These are phyloP conservation scores for Cinclus mexicanus DNA, from an alignment of 2,113 vertebrate species.

Conservation along the genomic window DNA sequence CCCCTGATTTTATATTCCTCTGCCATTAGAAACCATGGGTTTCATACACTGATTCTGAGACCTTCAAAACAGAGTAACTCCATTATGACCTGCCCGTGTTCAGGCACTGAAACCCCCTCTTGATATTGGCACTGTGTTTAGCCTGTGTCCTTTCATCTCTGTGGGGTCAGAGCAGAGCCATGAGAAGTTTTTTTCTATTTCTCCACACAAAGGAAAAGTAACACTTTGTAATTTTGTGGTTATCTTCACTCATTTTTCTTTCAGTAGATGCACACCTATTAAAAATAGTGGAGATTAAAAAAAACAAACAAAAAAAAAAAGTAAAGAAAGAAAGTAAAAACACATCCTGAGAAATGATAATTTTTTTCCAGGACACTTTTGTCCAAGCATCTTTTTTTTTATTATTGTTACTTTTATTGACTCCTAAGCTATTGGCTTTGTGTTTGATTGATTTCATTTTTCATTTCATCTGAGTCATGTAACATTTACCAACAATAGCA, in stretches of 20 bases:
- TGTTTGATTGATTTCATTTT: background rate
- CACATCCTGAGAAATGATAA: background rate
- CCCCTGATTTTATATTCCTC: rapidly evolving
- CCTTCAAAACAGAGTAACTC: background rate
- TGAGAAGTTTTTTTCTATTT: background rate
- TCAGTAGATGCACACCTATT: background rate
- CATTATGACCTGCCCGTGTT: background rate
- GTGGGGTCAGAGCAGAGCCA: background rate
- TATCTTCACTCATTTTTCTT: background rate
- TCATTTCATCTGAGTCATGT: background rate
- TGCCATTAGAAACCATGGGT: background rate
- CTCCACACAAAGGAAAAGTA: background rate
- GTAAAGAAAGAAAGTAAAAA: background rate
- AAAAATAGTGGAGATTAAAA: background rate
- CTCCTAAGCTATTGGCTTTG: background rate
- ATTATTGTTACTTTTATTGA: background rate
- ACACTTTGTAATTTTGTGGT: background rate
- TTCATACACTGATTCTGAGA: background rate
- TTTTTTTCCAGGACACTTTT: background rate
- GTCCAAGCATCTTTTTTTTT: background rate
- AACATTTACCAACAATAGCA: background rate
- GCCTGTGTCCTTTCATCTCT: background rate
- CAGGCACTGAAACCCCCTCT: background rate
- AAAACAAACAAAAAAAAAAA: background rate
- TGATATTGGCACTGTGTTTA: rapidly evolving